Conservation (phyloP, 2,113 vertebrate genomes). For the Paraplagusia blochii region DNA sequence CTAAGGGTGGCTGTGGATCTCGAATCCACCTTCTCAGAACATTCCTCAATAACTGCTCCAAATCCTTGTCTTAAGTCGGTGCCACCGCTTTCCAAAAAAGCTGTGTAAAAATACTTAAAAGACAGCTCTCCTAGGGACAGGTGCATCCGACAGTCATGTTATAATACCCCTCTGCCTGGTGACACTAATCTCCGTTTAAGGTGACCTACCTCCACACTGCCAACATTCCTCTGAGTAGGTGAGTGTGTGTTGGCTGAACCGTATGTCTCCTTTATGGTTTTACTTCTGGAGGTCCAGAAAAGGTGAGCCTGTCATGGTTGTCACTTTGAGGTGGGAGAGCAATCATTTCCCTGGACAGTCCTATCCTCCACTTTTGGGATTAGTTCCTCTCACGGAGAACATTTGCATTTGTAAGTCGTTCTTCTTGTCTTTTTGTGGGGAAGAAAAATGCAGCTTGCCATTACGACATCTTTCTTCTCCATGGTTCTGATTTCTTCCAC, state of each 20-base stretch:
- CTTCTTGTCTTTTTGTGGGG: conserved; percentile 54
- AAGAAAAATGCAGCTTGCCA: too few species aligned
- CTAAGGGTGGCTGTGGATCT: background rate
- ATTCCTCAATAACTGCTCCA: background rate
- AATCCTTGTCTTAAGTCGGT: conserved; percentile 8
- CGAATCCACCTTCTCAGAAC: background rate
- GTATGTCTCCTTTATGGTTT: conserved; percentile 66
- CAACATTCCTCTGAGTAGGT: conserved; percentile 39
- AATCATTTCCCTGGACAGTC: conserved; percentile 71
- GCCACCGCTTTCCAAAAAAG: conserved; percentile 11
- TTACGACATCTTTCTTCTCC: conserved; percentile 28
- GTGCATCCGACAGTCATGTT: conserved; percentile 55
- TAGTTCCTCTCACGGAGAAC: conserved; percentile 69
- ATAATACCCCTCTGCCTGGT: conserved; percentile 53
- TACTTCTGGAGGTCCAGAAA: conserved; percentile 68
- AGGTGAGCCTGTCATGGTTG: conserved; percentile 75
- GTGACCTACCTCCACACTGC: conserved; percentile 63
- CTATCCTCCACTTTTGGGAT: conserved; percentile 69
- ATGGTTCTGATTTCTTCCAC: conserved; percentile 28
- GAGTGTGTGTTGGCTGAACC: conserved; percentile 35
- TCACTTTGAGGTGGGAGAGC: conserved; percentile 73
- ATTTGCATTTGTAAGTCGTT: conserved; percentile 69
- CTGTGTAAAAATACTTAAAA: conserved; percentile 16
- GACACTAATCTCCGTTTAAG: conserved; percentile 70
- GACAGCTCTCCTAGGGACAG: conserved; percentile 39